Conservation (phyloP, 1,140 invertebrate species). For the Sesamia nonagrioides region DNA sequence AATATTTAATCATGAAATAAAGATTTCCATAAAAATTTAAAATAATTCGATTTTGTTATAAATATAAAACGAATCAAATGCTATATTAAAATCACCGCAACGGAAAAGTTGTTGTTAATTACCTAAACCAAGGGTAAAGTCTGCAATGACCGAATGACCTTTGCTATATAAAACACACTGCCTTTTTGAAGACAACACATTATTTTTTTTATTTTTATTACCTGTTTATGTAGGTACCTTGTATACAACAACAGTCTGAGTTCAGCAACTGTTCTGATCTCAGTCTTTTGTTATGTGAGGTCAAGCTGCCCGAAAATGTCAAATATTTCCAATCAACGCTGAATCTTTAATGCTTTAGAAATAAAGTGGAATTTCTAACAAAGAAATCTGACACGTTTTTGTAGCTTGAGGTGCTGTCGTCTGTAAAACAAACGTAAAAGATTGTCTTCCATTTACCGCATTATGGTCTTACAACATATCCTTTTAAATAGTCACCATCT, state of each 20-base stretch:
- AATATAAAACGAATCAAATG: background rate
- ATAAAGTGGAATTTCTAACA: too few species aligned
- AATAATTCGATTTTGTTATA: too few species aligned
- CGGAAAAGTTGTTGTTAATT: background rate
- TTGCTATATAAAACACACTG: background rate
- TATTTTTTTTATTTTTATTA: background rate
- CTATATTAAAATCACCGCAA: background rate
- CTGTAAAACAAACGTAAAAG: too few species aligned
- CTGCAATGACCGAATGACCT: conserved; percentile 19
- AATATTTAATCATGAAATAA: background rate
- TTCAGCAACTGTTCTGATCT: background rate
- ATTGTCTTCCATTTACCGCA: background rate
- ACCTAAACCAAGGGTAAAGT: background rate
- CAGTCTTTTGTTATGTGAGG: too few species aligned
- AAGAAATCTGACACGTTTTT: too few species aligned
- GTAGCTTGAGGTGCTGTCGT: too few species aligned
- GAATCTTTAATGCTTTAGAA: too few species aligned
- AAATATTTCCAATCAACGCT: too few species aligned
- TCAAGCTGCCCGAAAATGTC: too few species aligned
- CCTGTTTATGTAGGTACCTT: too few species aligned
- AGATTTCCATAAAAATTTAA: background rate
- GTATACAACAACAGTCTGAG: background rate
- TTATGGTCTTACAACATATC: background rate
- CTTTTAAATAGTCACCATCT: background rate
- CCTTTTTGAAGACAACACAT: background rate